A percentile compares a stretch with the other conserved stretches of the same genome.
Evolutionary conservation across 23 tunicate species (phyloP).

Genomic region (Botrylloides violaceus): DNA sequence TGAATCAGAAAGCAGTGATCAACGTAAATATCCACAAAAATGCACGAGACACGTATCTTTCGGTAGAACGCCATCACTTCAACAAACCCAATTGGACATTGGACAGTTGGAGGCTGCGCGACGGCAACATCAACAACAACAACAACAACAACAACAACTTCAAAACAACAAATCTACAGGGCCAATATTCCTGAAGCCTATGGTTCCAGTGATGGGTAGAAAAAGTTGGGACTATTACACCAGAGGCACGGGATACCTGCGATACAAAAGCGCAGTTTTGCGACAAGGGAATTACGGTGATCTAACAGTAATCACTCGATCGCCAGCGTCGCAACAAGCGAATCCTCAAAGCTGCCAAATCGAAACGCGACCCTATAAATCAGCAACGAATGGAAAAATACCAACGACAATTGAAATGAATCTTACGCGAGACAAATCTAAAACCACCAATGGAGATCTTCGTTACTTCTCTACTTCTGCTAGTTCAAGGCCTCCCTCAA

Average conservation of each 20-base stretch:
- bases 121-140: neutral
- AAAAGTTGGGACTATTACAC: constrained; percentile 29
- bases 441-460: constrained; percentile 1
- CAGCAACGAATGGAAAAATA: neutral
- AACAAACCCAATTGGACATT: neutral
- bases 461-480: constrained; percentile 20
- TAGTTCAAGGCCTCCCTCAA: constrained; percentile 18
- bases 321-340: neutral
- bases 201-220: constrained; percentile 4
- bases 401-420: neutral
- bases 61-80: neutral
- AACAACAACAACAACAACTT: neutral
- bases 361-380: neutral
- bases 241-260: constrained; percentile 23
- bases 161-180: neutral
- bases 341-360: neutral
- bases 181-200: neutral
- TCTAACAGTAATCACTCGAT: constrained; percentile 10
- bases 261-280: constrained; percentile 17
- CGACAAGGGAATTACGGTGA: constrained; percentile 4
- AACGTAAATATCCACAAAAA: neutral
- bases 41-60: constrained; percentile 11
- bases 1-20: neutral
- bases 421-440: neutral
- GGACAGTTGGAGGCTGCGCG: no score